Conservation (phyloP, 2,797 vertebrate species). For the Lerista edwardsae region DNA sequence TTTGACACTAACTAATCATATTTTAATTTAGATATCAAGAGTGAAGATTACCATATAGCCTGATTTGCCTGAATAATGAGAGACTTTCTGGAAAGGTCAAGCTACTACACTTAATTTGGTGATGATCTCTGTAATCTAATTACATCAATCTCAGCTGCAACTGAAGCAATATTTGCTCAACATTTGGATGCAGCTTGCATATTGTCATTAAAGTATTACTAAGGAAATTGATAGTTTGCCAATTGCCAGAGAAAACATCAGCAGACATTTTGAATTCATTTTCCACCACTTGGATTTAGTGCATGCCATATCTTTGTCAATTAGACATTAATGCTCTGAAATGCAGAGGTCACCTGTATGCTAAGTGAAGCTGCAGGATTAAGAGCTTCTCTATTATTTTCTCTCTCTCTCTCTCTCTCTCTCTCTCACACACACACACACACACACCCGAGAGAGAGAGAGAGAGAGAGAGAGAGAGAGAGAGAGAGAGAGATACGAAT, state of each 20-base stretch:
- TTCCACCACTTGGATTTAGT: constrained; percentile 38
- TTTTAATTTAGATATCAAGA: constrained; percentile 46
- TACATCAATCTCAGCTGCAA: constrained; percentile 60
- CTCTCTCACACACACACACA: too few relatives aligned
- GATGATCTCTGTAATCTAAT: constrained; percentile 62
- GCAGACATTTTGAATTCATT: constrained; percentile 60
- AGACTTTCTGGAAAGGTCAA: constrained; percentile 53
- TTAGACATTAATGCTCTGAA: constrained; percentile 46
- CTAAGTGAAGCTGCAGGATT: constrained; percentile 34
- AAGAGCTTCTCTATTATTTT: constrained; percentile 40
- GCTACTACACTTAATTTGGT: constrained; percentile 42
- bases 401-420: too few relatives aligned
- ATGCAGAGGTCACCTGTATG: constrained; percentile 37
- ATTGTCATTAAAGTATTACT: constrained; percentile 54
- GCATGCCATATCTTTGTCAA: constrained; percentile 51
- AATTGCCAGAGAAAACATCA: constrained; percentile 57
- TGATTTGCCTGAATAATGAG: constrained; percentile 60
- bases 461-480: too few relatives aligned
- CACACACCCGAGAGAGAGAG: too few relatives aligned
- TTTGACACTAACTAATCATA: constrained; percentile 38
- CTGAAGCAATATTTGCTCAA: constrained; percentile 50
- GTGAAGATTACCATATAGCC: constrained; percentile 55
- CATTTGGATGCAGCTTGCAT: constrained; percentile 53
- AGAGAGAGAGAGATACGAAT: constrained; percentile 46
- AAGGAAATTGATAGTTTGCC: constrained; percentile 59